phyloP scores from a whole-genome alignment of 2,888 invertebrate genomes.

The Iselma pallidipennis region DNA sequence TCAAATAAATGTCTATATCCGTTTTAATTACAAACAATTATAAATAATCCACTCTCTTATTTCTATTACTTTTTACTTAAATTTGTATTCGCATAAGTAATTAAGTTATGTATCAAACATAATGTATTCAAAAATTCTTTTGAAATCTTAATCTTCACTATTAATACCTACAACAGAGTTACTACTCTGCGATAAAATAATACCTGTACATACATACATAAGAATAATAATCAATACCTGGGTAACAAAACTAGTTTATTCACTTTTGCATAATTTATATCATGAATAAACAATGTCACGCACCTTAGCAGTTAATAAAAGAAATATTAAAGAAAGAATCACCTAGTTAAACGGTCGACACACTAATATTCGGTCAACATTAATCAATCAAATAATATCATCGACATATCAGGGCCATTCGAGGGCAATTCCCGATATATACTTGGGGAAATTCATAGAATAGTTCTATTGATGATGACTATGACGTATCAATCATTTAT shows the following conservation, averaged over 20 bases:
- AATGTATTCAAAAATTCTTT: neutral
- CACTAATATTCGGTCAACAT: slow-evolving; percentile 13
- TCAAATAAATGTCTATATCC: slow-evolving; percentile 5
- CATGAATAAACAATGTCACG: slow-evolving; percentile 26
- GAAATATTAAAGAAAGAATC: slow-evolving; percentile 15
- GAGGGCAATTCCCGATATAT: neutral
- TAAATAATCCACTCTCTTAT: slow-evolving; percentile 9
- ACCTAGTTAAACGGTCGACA: slow-evolving; percentile 4
- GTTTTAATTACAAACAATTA: slow-evolving; percentile 17
- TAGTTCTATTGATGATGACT: too few relatives aligned
- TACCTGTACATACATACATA: slow-evolving; percentile 6
- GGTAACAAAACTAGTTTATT: slow-evolving; percentile 23
- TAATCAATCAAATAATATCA: slow-evolving; percentile 2
- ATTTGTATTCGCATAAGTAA: too few relatives aligned
- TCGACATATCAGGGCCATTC: neutral
- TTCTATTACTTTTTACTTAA: neutral
- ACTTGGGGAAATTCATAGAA: neutral
- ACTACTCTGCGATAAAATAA: slow-evolving; percentile 12
- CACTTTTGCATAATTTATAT: slow-evolving; percentile 24
- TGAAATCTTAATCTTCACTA: neutral
- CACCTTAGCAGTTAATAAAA: slow-evolving; percentile 19
- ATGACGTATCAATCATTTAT: too few relatives aligned
- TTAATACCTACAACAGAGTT: slow-evolving; percentile 13
- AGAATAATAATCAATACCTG: slow-evolving; percentile 22
- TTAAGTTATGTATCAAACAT: too few relatives aligned